phyloP scores from a whole-genome alignment of 1,140 invertebrate genomes.

The Acromyrmex echinatior region DNA sequence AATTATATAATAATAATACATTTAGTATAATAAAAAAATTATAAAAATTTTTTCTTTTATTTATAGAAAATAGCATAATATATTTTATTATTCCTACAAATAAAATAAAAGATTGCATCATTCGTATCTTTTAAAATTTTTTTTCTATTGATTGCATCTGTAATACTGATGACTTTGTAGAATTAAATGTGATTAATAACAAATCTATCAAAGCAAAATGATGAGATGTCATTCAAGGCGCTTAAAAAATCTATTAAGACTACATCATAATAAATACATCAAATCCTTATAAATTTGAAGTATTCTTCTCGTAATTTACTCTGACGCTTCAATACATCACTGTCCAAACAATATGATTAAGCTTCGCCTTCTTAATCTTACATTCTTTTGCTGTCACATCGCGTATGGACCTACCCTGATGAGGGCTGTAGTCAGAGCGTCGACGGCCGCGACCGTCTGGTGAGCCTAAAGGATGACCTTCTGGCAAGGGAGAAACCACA shows the following conservation, averaged over 20 bases:
- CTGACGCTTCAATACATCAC: background rate
- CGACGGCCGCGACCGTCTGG: constrained; percentile 78
- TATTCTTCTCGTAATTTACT: background rate
- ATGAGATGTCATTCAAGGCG: background rate
- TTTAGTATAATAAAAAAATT: background rate
- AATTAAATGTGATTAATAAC: background rate
- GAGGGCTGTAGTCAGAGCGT: constrained; percentile 80
- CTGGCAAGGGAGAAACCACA: constrained; percentile 77
- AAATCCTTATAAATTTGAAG: background rate
- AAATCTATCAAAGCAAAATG: background rate
- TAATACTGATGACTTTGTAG: background rate
- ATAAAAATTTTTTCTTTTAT: background rate
- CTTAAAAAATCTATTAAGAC: background rate
- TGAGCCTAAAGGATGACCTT: constrained; percentile 77
- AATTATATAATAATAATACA: background rate
- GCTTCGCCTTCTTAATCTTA: background rate
- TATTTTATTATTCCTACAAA: background rate
- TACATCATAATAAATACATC: background rate
- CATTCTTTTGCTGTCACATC: constrained; percentile 10
- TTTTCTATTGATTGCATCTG: background rate
- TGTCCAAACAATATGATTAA: background rate
- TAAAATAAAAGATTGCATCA: background rate
- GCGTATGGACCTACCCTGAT: constrained; percentile 80
- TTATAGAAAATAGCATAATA: background rate
- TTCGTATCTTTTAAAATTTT: background rate